phyloP scores from a whole-genome alignment of 2,113 vertebrate species.

The Nestor notabilis region DNA sequence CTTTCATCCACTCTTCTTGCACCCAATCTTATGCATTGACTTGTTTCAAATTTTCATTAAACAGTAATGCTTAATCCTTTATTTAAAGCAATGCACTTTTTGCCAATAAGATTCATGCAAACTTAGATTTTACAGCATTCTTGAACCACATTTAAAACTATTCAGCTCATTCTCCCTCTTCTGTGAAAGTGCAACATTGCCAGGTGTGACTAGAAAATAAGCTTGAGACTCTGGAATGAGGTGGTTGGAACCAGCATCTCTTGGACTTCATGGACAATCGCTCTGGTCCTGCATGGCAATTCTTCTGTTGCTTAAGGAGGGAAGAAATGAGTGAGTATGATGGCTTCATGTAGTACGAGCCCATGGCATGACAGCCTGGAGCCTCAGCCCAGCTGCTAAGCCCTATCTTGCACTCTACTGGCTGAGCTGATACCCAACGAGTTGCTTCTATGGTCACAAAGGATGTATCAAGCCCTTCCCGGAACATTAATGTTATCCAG shows the following conservation, averaged over 20 bases:
- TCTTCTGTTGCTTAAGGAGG: background rate
- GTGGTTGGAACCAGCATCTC: background rate
- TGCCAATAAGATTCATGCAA: background rate
- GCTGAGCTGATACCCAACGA: background rate
- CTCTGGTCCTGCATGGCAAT: background rate
- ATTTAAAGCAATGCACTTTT: background rate
- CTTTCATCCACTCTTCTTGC: background rate
- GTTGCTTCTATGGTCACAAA: rapidly evolving
- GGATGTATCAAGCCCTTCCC: background rate
- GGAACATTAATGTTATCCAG: background rate
- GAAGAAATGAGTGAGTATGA: rapidly evolving
- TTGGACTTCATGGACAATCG: background rate
- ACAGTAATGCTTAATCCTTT: background rate
- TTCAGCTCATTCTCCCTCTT: background rate
- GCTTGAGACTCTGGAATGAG: background rate
- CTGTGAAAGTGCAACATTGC: background rate
- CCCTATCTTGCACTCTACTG: background rate
- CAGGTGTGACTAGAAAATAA: background rate
- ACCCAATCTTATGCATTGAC: background rate
- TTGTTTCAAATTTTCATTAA: background rate
- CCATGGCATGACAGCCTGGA: background rate
- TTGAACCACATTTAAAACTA: background rate
- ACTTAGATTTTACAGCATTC: background rate
- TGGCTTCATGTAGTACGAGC: background rate
- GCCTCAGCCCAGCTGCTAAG: background rate